phyloP scores from a whole-genome alignment of 92 coral and sea anemone genomes.

The Montipora capitata region DNA sequence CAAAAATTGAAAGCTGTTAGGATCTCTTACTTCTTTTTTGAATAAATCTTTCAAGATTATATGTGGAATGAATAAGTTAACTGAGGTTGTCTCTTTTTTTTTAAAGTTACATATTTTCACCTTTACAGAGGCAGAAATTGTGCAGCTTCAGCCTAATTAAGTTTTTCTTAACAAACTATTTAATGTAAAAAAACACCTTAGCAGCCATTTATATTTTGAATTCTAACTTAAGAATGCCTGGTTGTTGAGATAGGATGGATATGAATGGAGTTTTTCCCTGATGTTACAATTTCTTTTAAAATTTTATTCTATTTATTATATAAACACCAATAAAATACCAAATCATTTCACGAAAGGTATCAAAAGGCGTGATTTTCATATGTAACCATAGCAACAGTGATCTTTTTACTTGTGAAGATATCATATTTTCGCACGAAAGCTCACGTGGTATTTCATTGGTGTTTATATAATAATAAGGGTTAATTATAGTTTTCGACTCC shows the following conservation, averaged over 20 bases:
- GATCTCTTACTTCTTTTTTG: not conserved
- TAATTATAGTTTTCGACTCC: too few relatives aligned
- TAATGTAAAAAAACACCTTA: not conserved
- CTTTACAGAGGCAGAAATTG: not conserved
- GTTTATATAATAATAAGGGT: too few relatives aligned
- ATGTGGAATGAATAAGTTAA: not conserved
- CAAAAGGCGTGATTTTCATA: too few relatives aligned
- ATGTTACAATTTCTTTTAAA: not conserved
- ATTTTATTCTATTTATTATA: not conserved
- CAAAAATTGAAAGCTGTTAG: too few relatives aligned
- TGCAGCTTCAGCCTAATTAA: not conserved
- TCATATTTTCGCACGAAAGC: too few relatives aligned
- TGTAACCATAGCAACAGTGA: too few relatives aligned
- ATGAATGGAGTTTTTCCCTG: not conserved
- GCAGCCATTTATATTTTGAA: not conserved
- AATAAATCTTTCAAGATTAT: not conserved
- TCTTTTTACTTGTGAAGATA: too few relatives aligned
- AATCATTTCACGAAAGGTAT: too few relatives aligned
- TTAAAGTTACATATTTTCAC: not conserved
- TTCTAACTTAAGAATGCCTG: not conserved
- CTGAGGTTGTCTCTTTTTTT: conserved; percentile 4
- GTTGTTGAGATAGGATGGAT: not conserved
- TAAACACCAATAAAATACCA: too few relatives aligned
- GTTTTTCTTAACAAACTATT: not conserved
- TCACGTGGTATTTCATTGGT: too few relatives aligned